Evolutionary conservation across 2,888 invertebrate species (phyloP).

Genomic region (Lumbricus terrestris): DNA sequence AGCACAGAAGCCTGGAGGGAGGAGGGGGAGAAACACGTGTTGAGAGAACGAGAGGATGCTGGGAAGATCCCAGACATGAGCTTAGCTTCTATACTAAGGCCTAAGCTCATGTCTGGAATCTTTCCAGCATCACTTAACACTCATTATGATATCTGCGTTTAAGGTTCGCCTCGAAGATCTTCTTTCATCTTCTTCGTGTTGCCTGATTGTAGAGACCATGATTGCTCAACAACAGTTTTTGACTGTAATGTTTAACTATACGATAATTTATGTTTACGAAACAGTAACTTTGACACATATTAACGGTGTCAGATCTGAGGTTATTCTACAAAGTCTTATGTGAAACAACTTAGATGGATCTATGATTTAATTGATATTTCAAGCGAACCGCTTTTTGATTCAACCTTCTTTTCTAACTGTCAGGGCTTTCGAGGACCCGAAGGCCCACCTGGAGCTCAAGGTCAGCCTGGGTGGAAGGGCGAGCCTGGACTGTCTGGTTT

Average conservation of each 20-base stretch:
- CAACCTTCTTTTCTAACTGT: background rate
- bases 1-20: too few species aligned
- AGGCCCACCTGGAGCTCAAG: constrained; percentile 13
- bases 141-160: too few species aligned
- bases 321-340: background rate
- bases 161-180: background rate
- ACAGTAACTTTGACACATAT: background rate
- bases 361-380: background rate
- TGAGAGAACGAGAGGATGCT: too few species aligned
- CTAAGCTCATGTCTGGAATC: too few species aligned
- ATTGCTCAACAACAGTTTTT: too few species aligned
- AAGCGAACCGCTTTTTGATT: background rate
- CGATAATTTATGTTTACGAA: background rate
- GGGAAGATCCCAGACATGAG: too few species aligned
- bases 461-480: constrained; percentile 11
- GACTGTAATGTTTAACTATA: background rate
- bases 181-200: background rate
- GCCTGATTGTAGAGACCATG: too few species aligned
- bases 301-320: too few species aligned
- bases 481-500: background rate
- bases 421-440: background rate
- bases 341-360: background rate
- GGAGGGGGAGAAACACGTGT: too few species aligned
- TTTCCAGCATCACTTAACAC: too few species aligned
- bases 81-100: too few species aligned